Percentiles rank a stretch among this genome's conserved stretches.
phyloP scores from a whole-genome alignment of 2,888 invertebrate species.

The Melinaea menophilus region DNA sequence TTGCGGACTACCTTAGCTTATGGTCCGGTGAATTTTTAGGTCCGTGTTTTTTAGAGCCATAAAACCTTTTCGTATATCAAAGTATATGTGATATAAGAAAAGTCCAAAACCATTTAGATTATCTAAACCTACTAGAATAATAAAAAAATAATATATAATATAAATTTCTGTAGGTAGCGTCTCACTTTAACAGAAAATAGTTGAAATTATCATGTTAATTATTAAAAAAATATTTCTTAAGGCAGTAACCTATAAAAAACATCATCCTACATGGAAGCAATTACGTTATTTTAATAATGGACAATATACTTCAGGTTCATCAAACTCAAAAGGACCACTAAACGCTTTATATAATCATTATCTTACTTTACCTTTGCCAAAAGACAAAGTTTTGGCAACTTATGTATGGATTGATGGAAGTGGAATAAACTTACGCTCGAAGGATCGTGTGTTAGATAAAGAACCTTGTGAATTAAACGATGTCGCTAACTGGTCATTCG shows the following conservation, averaged over 20 bases:
- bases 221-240: conserved; percentile 7
- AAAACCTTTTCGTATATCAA: no score
- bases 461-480: conserved; percentile 70
- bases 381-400: conserved; percentile 79
- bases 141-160: background rate
- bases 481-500: conserved; percentile 92
- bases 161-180: background rate
- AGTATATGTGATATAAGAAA: no score
- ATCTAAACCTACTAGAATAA: background rate
- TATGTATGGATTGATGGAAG: conserved; percentile 91
- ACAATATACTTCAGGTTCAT: conserved; percentile 36
- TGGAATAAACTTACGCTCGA: conserved; percentile 82
- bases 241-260: conserved; percentile 9
- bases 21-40: no score
- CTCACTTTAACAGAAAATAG: no score
- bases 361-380: conserved; percentile 70
- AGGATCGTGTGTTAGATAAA: conserved; percentile 81
- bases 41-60: no score
- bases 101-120: conserved; percentile 9
- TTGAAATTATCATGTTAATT: background rate
- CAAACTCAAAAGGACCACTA: conserved; percentile 40
- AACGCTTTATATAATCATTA: conserved; percentile 52
- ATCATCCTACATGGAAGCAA: conserved; percentile 7
- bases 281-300: conserved; percentile 20
- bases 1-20: no score